These are phyloP conservation scores for Limosa lapponica DNA, from an alignment of 2,797 vertebrate genomes.

Conservation along the genomic window DNA sequence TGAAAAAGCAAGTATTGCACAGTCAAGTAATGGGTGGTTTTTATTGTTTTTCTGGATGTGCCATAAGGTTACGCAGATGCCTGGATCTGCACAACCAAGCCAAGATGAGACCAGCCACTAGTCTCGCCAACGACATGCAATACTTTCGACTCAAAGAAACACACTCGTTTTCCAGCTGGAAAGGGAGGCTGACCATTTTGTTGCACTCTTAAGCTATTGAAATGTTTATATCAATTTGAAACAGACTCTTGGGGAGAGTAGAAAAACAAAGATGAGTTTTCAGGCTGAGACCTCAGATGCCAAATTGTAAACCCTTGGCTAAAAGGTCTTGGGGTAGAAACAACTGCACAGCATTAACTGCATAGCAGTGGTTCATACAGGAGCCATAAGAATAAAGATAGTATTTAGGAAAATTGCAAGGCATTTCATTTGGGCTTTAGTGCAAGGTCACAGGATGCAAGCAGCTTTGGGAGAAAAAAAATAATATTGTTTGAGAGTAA, in stretches of 20 bases:
- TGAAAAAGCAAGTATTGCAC: background rate
- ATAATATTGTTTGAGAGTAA: background rate
- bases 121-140: background rate
- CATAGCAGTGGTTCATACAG: conserved; percentile 49
- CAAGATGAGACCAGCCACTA: background rate
- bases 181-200: background rate
- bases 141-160: background rate
- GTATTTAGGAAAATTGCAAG: background rate
- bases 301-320: conserved; percentile 53
- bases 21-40: background rate
- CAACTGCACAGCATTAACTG: background rate
- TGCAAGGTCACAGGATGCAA: background rate
- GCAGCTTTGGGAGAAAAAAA: background rate
- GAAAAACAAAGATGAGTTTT: conserved; percentile 38
- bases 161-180: conserved; percentile 25
- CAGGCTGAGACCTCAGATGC: conserved; percentile 36
- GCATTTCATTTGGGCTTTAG: background rate
- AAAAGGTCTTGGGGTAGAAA: background rate
- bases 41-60: background rate
- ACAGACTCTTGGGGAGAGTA: conserved; percentile 35
- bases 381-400: conserved; percentile 33
- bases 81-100: background rate
- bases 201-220: conserved; percentile 14
- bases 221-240: conserved; percentile 45
- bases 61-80: background rate